Evolutionary conservation across 2,113 vertebrate species (phyloP), one percentile per base, ranked within the genome.

Genomic region (Bambusicola thoracicus): DNA sequence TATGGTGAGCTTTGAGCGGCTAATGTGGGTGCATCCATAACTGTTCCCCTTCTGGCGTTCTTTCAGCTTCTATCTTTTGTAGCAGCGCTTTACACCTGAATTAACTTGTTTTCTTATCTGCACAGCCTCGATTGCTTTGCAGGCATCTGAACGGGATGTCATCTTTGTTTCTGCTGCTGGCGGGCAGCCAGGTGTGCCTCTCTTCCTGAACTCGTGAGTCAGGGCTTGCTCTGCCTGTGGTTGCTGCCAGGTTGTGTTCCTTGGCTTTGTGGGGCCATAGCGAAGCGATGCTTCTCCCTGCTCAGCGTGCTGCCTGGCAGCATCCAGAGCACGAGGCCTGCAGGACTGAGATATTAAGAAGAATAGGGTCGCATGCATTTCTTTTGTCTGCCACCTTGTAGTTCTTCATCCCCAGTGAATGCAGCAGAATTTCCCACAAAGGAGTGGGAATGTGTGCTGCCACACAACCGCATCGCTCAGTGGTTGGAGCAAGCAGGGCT

Each of bases 101-200:
- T 95, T 69, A 87, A 74, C 63, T 91, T 66, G 79, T 81, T 90
- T 84, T 14, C 62, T 82, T 79, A 65, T 68, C 91, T 51, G 38
- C 38, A 18, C 21, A 74, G 70, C 67, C 63, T 62, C 18, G 46
- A 0, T 13, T 58, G 93, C 93, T 94, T 62, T 32, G 53, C 62
- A 69, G 92, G 8, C 49, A 13, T 56, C 20, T 41, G 61, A 58
- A 29, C 21, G 80, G 92, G 82, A 44, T 93, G 92, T 82, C 67
- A 85, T 55, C 40, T 7, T 22, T 53, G 92, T 62, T 91, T 75
- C 4, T 11, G 40, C 24, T 32, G 41, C 11, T 18, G 87, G 84
- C 81, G 30, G 89, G 87, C 89, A 73, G 87, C 93, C 94, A 78
- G 89, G 73, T 41, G 65, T 5, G 89, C 93, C 69, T 83, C 25